Evolutionary conservation across 2,113 vertebrate species (phyloP), one percentile per base, ranked within the genome.

Genomic region (Hiodon tergisus): DNA sequence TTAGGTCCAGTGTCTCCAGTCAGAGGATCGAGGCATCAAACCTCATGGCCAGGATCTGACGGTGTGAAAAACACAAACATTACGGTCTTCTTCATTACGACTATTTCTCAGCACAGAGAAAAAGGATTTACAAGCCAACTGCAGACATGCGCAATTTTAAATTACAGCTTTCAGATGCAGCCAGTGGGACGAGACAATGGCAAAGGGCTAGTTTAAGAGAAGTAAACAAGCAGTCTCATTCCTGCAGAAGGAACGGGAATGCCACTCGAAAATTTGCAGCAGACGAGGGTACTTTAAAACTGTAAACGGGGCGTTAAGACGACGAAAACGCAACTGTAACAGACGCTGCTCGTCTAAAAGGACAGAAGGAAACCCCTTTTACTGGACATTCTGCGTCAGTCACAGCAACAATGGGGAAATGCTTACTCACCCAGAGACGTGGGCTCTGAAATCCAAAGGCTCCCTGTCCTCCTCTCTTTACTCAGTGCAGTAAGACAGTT

Each of bases 1-100:
- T 99, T 98, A 99, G 96, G 96, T 99, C 96, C 95, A 97, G 95
- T 97, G 95, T 98, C 94, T 97, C 93, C 93, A 93, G 95, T 97
- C 94, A 99, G 91, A 91, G 95, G 95, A 95, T 93, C 85, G 96
- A 99, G 97, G 97, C 94, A 96, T 99, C 94, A 98, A 99, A 98
- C 97, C 97, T 99, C 97, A 98, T 99, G 95, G 94, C 96, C 94
- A 96, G 94, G 94, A 96, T 94, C 96, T 98, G 58, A 69, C 4
- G 55, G 70, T 51, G 76, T 14, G 68, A 31, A 74, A 69, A 79
- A 46, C 9, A 76, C 52, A 3, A 57, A 52, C 55, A 16, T 54
- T 6, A n/a, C 31, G 62, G 10, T 16, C 10, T 67, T 13, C 3
- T 0, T 52, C 0, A 13, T 69, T 53, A 52, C 14, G 11, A 11